phyloP scores from a whole-genome alignment of 2,888 invertebrate species.

The Entomobrya proxima region DNA sequence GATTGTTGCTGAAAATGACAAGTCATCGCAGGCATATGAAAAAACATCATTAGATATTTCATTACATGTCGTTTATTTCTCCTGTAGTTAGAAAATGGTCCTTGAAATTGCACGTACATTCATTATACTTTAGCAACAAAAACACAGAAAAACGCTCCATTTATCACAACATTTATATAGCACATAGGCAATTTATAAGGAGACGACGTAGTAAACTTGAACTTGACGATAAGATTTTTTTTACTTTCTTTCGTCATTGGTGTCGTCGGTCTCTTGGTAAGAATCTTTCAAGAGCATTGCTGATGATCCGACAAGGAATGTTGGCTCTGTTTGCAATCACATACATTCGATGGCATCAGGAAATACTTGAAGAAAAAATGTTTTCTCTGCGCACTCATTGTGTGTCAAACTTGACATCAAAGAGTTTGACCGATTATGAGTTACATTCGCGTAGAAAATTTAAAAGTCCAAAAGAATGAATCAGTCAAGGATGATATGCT shows the following conservation, averaged over 20 bases:
- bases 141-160: background rate
- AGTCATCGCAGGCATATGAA: background rate
- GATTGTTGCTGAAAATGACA: conserved; percentile 33
- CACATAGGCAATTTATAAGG: conserved; percentile 28
- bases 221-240: background rate
- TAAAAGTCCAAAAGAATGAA: conserved; percentile 21
- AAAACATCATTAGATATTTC: conserved; percentile 8
- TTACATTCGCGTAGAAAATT: conserved; percentile 15
- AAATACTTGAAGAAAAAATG: background rate
- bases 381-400: too few species aligned
- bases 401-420: conserved; percentile 40
- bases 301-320: conserved; percentile 53
- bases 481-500: background rate
- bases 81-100: background rate
- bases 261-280: background rate
- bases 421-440: conserved; percentile 36
- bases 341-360: conserved; percentile 43
- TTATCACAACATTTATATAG: background rate
- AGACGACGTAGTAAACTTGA: conserved; percentile 18
- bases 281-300: too few species aligned
- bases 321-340: conserved; percentile 13
- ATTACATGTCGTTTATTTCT: background rate
- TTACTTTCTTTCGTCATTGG: background rate
- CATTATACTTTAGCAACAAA: background rate
- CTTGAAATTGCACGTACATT: background rate